Percentiles rank a stretch among this genome's conserved stretches.
phyloP scores from a whole-genome alignment of 2,888 invertebrate genomes.

The Gisinianus flammeolus region DNA sequence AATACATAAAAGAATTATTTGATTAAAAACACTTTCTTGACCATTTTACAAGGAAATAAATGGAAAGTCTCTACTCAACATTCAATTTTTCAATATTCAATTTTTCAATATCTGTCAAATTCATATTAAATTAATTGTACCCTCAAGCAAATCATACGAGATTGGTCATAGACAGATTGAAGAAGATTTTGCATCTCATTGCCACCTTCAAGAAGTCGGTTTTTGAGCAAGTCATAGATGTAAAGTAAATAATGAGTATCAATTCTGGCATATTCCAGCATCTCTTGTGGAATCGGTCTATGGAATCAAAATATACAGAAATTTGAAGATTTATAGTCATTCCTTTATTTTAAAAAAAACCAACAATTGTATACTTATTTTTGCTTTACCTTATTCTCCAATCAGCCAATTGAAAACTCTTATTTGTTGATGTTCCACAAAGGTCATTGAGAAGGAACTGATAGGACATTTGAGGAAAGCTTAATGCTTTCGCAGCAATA shows the following conservation, averaged over 20 bases:
- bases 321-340: too few relatives aligned
- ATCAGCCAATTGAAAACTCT: slow-evolving; percentile 91
- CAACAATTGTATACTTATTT: too few relatives aligned
- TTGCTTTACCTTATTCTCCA: slow-evolving; percentile 77
- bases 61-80: too few relatives aligned
- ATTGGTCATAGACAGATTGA: slow-evolving; percentile 73
- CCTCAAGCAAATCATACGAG: slow-evolving; percentile 76
- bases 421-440: slow-evolving; percentile 80
- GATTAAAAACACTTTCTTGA: too few relatives aligned
- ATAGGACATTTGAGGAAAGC: slow-evolving; percentile 74
- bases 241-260: slow-evolving; percentile 95
- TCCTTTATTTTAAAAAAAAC: too few relatives aligned
- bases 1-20: slow-evolving; percentile 37
- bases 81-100: too few relatives aligned
- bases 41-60: too few relatives aligned
- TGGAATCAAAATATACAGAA: too few relatives aligned
- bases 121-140: slow-evolving; percentile 60
- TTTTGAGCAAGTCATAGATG: slow-evolving; percentile 80
- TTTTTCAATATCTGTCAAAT: too few relatives aligned
- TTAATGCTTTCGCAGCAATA: slow-evolving; percentile 79
- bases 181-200: slow-evolving; percentile 70
- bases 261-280: slow-evolving; percentile 76
- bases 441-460: slow-evolving; percentile 79
- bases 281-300: slow-evolving; percentile 66
- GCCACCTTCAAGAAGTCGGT: slow-evolving; percentile 73